Evolutionary conservation across 2,113 vertebrate genomes (phyloP).

Genomic region (Aspidoscelis tigris): DNA sequence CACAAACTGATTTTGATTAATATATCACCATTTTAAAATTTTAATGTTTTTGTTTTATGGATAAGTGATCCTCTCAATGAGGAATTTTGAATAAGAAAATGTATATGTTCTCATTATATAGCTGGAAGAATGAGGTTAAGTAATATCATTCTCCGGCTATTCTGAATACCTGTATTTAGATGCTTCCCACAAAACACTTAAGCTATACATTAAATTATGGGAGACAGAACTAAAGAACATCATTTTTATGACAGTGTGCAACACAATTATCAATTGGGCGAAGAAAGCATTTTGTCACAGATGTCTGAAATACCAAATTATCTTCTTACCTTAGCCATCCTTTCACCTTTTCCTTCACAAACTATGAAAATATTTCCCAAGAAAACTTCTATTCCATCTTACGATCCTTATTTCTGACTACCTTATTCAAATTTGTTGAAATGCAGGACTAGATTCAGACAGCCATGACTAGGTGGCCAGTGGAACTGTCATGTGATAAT

Average conservation of each 20-base stretch:
- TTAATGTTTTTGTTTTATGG: background rate
- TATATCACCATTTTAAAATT: background rate
- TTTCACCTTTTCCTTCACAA: no score
- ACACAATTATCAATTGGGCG: background rate
- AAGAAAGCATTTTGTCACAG: background rate
- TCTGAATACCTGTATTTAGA: background rate
- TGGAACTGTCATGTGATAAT: background rate
- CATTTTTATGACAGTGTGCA: background rate
- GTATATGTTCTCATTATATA: background rate
- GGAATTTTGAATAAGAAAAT: conserved; percentile 3
- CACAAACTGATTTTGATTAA: background rate
- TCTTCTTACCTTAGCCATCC: no score
- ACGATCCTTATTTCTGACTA: background rate
- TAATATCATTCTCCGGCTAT: background rate
- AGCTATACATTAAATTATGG: background rate
- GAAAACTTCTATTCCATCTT: background rate
- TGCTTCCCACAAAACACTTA: background rate
- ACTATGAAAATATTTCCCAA: background rate
- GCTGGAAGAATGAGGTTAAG: background rate
- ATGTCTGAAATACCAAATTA: no score
- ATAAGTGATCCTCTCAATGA: background rate
- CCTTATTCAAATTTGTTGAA: background rate
- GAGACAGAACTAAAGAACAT: background rate
- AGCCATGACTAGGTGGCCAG: background rate
- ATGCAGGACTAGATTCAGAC: background rate